These are phyloP conservation scores for Mizuhopecten yessoensis DNA, from an alignment of 1,140 invertebrate species.

Conservation along the genomic window DNA sequence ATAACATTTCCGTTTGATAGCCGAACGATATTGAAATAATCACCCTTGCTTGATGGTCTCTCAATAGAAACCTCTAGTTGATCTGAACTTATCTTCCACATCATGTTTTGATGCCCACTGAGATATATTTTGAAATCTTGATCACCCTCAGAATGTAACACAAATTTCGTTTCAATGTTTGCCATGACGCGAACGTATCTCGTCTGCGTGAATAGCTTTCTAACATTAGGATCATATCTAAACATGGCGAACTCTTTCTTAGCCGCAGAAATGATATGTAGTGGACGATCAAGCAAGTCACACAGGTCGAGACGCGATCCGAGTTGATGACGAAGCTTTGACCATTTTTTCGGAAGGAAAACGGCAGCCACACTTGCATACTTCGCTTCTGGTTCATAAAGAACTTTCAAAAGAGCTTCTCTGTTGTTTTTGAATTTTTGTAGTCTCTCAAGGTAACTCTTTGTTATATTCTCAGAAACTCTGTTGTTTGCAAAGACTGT, in stretches of 20 bases:
- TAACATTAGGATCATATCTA: too few relatives aligned
- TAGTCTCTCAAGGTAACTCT: background rate
- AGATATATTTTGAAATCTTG: background rate
- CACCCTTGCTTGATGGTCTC: background rate
- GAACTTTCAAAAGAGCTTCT: background rate
- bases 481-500: background rate
- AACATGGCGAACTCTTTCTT: background rate
- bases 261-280: background rate
- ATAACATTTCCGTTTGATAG: background rate
- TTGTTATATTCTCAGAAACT: background rate
- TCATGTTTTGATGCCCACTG: background rate
- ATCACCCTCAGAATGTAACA: background rate
- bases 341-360: background rate
- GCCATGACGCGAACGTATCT: background rate
- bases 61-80: background rate
- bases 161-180: background rate
- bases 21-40: background rate
- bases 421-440: background rate
- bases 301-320: background rate
- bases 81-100: background rate
- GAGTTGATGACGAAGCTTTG: background rate
- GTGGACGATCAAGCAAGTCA: background rate
- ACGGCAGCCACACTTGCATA: background rate
- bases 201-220: too few relatives aligned
- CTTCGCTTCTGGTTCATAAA: background rate